phyloP scores from a whole-genome alignment of 2,797 vertebrate species.

The Notolepis coatsorum region DNA sequence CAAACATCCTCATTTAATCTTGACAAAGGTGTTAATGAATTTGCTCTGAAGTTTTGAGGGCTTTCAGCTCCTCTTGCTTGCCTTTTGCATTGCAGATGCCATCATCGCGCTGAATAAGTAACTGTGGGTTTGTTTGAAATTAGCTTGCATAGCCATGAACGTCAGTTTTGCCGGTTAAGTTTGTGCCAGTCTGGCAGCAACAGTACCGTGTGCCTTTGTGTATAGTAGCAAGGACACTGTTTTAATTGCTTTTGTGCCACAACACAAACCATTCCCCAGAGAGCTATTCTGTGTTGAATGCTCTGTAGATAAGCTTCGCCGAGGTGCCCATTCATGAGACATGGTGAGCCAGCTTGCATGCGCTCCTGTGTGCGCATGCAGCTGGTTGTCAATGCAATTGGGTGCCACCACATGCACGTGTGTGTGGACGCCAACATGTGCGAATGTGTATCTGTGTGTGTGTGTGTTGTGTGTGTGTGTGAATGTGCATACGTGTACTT shows the following conservation, averaged over 20 bases:
- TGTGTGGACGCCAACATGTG: conserved; percentile 2
- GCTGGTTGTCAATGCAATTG: too few relatives aligned
- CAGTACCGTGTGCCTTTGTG: conserved; percentile 39
- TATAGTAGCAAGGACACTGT: conserved; percentile 46
- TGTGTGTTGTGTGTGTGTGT: background rate
- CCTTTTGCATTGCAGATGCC: conserved; percentile 23
- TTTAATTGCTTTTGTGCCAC: conserved; percentile 55
- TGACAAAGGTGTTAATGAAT: conserved; percentile 58
- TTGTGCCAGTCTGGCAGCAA: conserved; percentile 14
- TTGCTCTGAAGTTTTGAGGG: conserved; percentile 32
- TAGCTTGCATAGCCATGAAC: conserved; percentile 5
- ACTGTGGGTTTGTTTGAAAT: conserved; percentile 34
- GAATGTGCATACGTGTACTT: background rate
- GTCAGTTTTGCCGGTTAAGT: conserved; percentile 13
- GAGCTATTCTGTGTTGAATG: conserved; percentile 25
- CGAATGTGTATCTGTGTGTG: conserved; percentile 6
- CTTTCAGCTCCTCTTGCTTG: conserved; percentile 6
- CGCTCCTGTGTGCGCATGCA: conserved; percentile 1
- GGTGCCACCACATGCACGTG: too few relatives aligned
- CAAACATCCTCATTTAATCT: conserved; percentile 57
- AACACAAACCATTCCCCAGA: conserved; percentile 31
- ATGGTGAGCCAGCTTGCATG: background rate
- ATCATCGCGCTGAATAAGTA: conserved; percentile 9
- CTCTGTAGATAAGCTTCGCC: conserved; percentile 24
- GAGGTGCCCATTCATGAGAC: conserved; percentile 4